Conservation (phyloP, 2,797 vertebrate genomes). For the Nothura maculosa region DNA sequence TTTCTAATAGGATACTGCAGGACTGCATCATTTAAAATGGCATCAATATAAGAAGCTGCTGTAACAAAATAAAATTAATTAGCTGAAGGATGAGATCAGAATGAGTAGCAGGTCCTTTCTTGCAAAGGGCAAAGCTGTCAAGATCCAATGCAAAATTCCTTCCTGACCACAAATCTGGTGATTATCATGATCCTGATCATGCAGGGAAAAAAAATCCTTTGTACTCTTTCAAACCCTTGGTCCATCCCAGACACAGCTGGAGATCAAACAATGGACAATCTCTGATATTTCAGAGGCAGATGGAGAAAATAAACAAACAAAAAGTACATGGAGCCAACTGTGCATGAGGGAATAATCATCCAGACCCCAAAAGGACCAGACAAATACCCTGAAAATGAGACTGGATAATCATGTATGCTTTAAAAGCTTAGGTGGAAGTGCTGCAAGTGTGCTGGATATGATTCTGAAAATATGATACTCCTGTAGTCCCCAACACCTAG, state of each 20-base stretch:
- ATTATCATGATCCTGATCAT: constrained; percentile 8
- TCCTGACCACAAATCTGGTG: constrained; percentile 15
- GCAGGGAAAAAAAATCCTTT: background rate
- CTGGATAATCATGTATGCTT: background rate
- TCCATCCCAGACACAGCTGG: constrained; percentile 4
- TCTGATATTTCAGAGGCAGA: background rate
- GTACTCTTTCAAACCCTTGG: background rate
- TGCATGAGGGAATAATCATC: background rate
- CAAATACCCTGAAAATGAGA: background rate
- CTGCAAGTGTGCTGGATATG: background rate
- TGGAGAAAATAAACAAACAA: constrained; percentile 17
- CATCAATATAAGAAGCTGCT: background rate
- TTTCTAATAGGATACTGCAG: background rate
- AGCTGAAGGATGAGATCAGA: constrained; percentile 30
- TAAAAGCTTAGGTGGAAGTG: background rate
- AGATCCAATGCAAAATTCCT: constrained; percentile 36
- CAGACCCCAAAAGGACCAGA: background rate
- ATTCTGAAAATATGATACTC: too few relatives aligned
- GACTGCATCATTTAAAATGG: background rate
- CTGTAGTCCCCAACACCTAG: background rate
- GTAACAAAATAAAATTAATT: background rate
- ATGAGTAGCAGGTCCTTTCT: constrained; percentile 16
- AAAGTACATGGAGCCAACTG: background rate
- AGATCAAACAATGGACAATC: constrained; percentile 23
- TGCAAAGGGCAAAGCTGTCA: background rate